Evolutionary conservation across 2,797 vertebrate species (phyloP).

Genomic region (Acanthis flammea): DNA sequence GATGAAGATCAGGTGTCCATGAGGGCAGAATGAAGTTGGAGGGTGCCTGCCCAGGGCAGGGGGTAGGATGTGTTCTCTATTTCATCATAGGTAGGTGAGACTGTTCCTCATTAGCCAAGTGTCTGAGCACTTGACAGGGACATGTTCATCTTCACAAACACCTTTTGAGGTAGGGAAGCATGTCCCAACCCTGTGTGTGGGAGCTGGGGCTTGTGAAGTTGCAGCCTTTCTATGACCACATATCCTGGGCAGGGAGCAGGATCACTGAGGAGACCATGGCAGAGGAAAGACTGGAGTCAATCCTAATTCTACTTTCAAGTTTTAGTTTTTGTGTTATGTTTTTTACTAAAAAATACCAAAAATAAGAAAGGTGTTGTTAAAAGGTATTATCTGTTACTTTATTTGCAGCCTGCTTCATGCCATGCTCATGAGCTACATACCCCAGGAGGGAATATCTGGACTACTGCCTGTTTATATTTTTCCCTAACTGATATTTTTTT

Average conservation of each 20-base stretch:
- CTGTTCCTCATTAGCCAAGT: background rate
- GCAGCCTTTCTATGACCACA: background rate
- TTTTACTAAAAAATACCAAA: background rate
- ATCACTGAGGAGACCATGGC: background rate
- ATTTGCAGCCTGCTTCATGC: background rate
- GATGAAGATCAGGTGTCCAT: background rate
- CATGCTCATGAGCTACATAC: background rate
- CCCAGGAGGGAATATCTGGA: background rate
- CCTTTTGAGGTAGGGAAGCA: background rate
- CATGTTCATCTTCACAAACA: background rate
- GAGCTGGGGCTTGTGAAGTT: background rate
- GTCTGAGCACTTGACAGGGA: background rate
- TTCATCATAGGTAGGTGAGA: background rate
- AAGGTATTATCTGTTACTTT: background rate
- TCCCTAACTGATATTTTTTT: background rate
- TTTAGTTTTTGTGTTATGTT: background rate
- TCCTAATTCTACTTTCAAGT: background rate
- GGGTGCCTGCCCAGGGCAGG: background rate
- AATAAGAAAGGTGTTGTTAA: background rate
- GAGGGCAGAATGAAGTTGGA: background rate
- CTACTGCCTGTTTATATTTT: background rate
- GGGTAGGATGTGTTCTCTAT: background rate
- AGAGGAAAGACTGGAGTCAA: background rate
- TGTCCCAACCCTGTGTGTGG: background rate
- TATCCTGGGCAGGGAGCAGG: background rate